phyloP scores from a whole-genome alignment of 2,888 invertebrate genomes.

The Thumatha senex region DNA sequence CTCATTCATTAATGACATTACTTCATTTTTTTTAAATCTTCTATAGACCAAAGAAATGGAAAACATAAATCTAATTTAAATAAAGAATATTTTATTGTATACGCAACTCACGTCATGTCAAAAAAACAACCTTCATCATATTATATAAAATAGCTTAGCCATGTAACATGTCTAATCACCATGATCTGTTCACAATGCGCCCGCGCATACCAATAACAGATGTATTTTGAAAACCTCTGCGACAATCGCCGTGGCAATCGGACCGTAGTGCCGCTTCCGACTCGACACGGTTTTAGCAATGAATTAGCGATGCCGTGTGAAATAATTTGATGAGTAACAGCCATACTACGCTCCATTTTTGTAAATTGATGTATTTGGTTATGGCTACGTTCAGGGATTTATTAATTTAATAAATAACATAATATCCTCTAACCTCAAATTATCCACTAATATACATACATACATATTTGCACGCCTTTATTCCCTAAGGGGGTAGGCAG shows the following conservation, averaged over 20 bases:
- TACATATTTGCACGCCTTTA: no score
- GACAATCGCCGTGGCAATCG: slow-evolving; percentile 61
- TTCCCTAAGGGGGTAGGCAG: no score
- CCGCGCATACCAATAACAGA: slow-evolving; percentile 42
- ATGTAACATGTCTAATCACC: slow-evolving; percentile 23
- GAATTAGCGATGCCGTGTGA: slow-evolving; percentile 49
- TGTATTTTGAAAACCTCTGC: slow-evolving; percentile 41
- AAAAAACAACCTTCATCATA: slow-evolving; percentile 12
- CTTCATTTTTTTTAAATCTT: no score
- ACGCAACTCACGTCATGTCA: slow-evolving; percentile 3
- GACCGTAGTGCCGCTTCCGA: slow-evolving; percentile 74
- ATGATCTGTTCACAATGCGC: slow-evolving; percentile 35
- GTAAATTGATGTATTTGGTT: no score
- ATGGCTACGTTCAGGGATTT: no score
- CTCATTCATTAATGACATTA: no score
- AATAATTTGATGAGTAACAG: slow-evolving; percentile 11
- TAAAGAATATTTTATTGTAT: not conserved
- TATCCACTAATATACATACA: no score
- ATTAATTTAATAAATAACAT: no score
- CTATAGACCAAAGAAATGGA: not conserved
- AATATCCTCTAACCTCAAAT: no score
- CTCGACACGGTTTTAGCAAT: slow-evolving; percentile 32
- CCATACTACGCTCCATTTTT: not conserved
- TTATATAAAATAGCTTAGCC: slow-evolving; percentile 12
- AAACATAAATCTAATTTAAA: not conserved